These are phyloP conservation scores for Conops quadrifasciatus DNA, from an alignment of 2,888 invertebrate species.

Conservation along the genomic window DNA sequence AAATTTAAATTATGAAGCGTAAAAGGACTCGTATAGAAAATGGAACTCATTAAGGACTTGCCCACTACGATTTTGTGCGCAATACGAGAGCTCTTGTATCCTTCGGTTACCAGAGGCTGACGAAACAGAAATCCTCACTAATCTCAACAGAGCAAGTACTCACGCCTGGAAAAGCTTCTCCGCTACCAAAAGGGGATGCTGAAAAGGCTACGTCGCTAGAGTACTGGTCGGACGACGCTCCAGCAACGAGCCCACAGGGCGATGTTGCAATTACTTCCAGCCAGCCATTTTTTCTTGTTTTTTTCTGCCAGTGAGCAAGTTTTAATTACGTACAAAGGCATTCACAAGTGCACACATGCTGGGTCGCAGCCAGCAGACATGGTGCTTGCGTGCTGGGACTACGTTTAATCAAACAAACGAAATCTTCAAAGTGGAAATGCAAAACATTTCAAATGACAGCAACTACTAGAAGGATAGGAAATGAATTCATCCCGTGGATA, in stretches of 20 bases:
- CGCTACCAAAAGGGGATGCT: background rate
- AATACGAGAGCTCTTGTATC: conserved; percentile 13
- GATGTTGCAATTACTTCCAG: background rate
- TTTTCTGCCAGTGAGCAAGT: conserved; percentile 5
- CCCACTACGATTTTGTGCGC: conserved; percentile 9
- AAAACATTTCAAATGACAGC: conserved; percentile 12
- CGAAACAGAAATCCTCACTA: background rate
- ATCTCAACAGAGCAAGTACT: background rate
- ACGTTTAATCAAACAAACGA: conserved; percentile 23
- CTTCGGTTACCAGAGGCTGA: conserved; percentile 5
- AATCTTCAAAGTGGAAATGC: conserved; percentile 22
- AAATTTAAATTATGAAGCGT: too few relatives aligned
- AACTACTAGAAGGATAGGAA: conserved; percentile 3
- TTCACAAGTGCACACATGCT: conserved; percentile 5
- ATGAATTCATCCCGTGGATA: conserved; percentile 8
- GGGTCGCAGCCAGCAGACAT: background rate
- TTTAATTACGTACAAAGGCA: conserved; percentile 26
- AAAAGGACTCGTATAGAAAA: background rate
- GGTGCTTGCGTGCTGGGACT: background rate
- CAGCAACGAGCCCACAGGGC: background rate
- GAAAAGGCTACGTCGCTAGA: background rate
- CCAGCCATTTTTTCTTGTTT: background rate
- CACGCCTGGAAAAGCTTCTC: background rate
- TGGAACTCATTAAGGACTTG: background rate
- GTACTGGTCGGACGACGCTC: conserved; percentile 10